phyloP scores from a whole-genome alignment of 2,113 vertebrate genomes.

The Platycercus adscitus region DNA sequence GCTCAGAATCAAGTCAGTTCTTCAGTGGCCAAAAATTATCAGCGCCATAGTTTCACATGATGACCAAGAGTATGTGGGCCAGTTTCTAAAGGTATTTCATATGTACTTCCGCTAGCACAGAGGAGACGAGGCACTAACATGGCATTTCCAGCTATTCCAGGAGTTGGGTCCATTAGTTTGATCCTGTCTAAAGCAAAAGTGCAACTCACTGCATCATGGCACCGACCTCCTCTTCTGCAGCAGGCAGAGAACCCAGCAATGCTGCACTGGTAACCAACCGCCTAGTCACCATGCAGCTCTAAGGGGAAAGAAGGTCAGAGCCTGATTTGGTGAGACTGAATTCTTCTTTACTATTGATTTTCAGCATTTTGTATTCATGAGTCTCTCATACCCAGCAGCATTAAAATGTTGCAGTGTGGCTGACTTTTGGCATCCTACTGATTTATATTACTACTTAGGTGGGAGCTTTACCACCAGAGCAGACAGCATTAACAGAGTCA shows the following conservation, averaged over 20 bases:
- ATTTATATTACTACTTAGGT: constrained; percentile 23
- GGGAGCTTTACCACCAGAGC: background rate
- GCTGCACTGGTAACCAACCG: background rate
- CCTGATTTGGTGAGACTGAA: background rate
- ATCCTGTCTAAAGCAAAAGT: background rate
- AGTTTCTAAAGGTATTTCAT: background rate
- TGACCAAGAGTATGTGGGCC: background rate
- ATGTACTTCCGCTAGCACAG: background rate
- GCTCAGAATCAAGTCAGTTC: background rate
- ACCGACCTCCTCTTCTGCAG: background rate
- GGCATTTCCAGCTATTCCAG: background rate
- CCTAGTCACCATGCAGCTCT: background rate
- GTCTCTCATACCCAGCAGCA: background rate
- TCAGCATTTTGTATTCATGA: background rate
- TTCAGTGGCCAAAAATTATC: background rate
- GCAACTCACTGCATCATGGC: background rate
- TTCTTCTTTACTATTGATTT: background rate
- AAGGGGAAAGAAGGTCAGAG: background rate
- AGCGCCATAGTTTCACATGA: background rate
- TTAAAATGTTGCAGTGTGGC: background rate
- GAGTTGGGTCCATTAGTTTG: background rate
- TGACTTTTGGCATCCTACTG: background rate
- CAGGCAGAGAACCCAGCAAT: background rate
- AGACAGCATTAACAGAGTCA: background rate
- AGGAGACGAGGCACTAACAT: background rate